Evolutionary conservation across 2,888 invertebrate genomes (phyloP).

Genomic region (Pemphredon lugubris): DNA sequence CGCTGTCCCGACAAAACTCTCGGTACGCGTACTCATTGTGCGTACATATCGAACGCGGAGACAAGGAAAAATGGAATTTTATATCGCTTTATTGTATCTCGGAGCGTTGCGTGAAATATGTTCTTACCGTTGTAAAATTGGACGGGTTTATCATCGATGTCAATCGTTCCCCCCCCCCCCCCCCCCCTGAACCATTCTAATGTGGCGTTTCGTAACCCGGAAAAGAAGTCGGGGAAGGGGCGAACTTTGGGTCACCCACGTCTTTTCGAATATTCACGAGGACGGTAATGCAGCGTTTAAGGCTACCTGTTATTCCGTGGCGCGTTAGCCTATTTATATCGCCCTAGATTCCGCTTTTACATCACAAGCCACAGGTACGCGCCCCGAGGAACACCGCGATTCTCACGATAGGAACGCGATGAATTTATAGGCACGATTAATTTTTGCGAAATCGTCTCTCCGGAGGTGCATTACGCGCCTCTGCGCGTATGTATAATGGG

Average conservation of each 20-base stretch:
- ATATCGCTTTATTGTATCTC: not conserved
- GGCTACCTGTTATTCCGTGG: constrained; percentile 80
- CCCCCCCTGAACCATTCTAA: too few relatives aligned
- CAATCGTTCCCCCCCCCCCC: not conserved
- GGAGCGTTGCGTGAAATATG: not conserved
- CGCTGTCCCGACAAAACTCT: constrained; percentile 57
- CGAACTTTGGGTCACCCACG: not conserved
- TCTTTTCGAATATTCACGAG: constrained; percentile 48
- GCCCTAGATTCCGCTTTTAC: constrained; percentile 81
- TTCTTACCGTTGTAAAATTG: not conserved
- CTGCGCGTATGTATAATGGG: too few relatives aligned
- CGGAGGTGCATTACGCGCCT: constrained; percentile 20
- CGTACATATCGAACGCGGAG: constrained; percentile 30
- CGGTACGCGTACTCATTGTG: constrained; percentile 47
- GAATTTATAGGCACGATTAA: constrained; percentile 69
- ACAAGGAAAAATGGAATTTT: constrained; percentile 16
- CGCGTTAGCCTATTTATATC: constrained; percentile 80
- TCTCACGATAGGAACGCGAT: constrained; percentile 75
- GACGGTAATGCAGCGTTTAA: constrained; percentile 68
- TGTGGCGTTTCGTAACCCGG: constrained; percentile 27
- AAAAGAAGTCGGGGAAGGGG: constrained; percentile 21
- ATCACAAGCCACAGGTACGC: constrained; percentile 71
- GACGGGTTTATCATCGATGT: not conserved
- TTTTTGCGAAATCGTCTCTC: constrained; percentile 72
- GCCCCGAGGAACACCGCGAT: constrained; percentile 70